Conservation (phyloP, 35 echinoderm and acorn worm genomes). For the Diadema setosum region DNA sequence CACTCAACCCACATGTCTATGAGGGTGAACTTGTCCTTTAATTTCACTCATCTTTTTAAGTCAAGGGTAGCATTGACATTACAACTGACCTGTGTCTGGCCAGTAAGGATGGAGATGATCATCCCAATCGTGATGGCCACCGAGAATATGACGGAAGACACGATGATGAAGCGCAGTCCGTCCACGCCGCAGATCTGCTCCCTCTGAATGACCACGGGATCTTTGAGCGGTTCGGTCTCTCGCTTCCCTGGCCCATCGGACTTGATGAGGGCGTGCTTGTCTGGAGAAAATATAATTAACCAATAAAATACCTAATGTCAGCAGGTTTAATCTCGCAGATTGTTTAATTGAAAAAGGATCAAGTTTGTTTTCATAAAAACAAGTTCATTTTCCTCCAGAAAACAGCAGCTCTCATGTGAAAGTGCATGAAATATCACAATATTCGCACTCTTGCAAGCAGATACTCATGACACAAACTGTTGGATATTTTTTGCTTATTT, state of each 20-base stretch:
- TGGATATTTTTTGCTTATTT: too few species aligned
- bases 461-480: too few species aligned
- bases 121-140: constrained; percentile 68
- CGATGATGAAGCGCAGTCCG: constrained; percentile 86
- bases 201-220: background rate
- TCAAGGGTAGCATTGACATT: background rate
- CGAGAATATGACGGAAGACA: constrained; percentile 65
- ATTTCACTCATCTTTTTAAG: background rate
- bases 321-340: background rate
- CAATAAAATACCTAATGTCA: background rate
- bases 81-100: constrained; percentile 55
- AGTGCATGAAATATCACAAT: too few species aligned
- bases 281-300: background rate
- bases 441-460: too few species aligned
- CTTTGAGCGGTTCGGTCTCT: constrained; percentile 18
- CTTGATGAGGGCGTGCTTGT: constrained; percentile 41
- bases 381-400: too few species aligned
- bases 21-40: background rate
- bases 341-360: background rate
- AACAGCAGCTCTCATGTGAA: too few species aligned
- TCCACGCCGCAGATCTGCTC: constrained; percentile 83
- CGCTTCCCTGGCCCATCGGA: background rate
- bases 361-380: too few species aligned
- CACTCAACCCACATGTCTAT: background rate
- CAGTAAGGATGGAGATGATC: constrained; percentile 76